Evolutionary conservation across 2,797 vertebrate genomes (phyloP), one percentile per base, ranked within the genome.

Genomic region (Dendrocincla tyrannina): DNA sequence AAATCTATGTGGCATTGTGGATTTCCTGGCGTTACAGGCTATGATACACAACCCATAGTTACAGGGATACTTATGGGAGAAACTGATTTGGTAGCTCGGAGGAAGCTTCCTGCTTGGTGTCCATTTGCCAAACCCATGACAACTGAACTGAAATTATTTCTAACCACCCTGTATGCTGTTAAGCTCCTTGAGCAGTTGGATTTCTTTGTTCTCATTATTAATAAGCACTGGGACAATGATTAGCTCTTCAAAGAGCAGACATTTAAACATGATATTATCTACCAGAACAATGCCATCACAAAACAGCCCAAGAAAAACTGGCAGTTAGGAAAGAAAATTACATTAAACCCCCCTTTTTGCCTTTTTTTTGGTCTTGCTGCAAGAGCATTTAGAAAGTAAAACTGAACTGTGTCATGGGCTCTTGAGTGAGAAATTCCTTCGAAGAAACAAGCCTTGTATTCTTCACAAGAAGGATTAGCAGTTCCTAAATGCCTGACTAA

Each of bases 401-500:
- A 90, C 77, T 35, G 56, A 62, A 42, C 53, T 67, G 4, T 55
- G 39, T 50, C 69, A 47, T 52, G 39, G 50, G 37, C 85, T 68
- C 63, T 79, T 24, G 67, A 76, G 79, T 63, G 66, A 85, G 93
- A 82, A 93, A 96, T 91, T 91, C 82, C 63, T 88, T 67, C 1
- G 5, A 90, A 90, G 80, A 91, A 96, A 88, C 77, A 96, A 95
- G 85, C 39, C 80, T 90, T 93, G 67, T 79, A 53, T 91, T 90
- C 89, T 67, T 88, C 77, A 74, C 63, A 79, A 42, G 80, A 49
- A 91, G 93, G 88, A 96, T 95, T 91, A 96, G 64, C 77, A 62
- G 74, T 41, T 85, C 64, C 88, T 91, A 91, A 96, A 95, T 91
- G 91, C 88, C 83, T 88, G 89, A 93, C 88, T 95, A 58, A 94